A percentile compares a stretch with the other conserved stretches of the same genome.
Evolutionary conservation across 1,140 invertebrate genomes (phyloP).

Genomic region (Diploscapter pachys): DNA sequence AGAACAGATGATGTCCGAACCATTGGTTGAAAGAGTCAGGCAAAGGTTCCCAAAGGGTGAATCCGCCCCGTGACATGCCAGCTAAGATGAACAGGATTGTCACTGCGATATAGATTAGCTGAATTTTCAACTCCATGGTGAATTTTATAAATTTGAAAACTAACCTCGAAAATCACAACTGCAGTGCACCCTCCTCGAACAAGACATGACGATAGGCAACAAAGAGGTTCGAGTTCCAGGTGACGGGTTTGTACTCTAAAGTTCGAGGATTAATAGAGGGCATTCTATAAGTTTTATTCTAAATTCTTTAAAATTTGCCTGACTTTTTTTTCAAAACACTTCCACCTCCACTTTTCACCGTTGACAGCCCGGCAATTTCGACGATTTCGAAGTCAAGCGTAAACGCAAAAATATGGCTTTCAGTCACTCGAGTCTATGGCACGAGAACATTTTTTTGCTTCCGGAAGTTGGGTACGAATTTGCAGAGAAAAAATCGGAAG

Average conservation of each 20-base stretch:
- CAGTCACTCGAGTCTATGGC: neutral
- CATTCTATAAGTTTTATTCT: too few species aligned
- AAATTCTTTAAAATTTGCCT: neutral
- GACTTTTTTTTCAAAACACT: neutral
- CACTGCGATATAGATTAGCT: conserved; percentile 13
- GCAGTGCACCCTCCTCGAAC: conserved; percentile 40
- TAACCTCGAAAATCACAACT: conserved; percentile 38
- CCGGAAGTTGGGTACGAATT: too few species aligned
- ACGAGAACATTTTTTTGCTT: neutral
- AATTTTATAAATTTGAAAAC: conserved; percentile 5
- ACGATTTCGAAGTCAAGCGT: neutral
- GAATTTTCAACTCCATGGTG: neutral
- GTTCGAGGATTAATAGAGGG: neutral
- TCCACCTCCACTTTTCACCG: too few species aligned
- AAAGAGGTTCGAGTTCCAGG: conserved; percentile 40
- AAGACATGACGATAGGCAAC: conserved; percentile 39
- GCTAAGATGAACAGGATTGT: conserved; percentile 23
- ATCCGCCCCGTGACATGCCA: conserved; percentile 24
- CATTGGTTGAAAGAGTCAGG: conserved; percentile 28
- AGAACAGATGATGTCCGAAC: conserved; percentile 27
- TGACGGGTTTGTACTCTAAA: conserved; percentile 42
- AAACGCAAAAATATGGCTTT: neutral
- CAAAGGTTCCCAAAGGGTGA: conserved; percentile 28
- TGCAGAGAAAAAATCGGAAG: too few species aligned
- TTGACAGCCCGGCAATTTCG: neutral